Evolutionary conservation across 1,140 invertebrate genomes (phyloP), one percentile per base, ranked within the genome.

Genomic region (Aphidius ervi): DNA sequence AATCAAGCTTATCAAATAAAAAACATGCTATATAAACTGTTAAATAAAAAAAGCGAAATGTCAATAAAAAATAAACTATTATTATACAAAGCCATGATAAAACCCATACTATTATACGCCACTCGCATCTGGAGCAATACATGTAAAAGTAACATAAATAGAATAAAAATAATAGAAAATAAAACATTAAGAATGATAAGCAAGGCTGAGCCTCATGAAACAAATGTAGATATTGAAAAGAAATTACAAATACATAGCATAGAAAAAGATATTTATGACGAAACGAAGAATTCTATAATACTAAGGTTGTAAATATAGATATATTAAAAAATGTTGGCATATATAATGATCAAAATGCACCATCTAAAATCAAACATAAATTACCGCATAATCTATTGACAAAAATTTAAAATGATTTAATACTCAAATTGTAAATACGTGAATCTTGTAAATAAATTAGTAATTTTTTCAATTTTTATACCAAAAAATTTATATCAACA

Each of bases 21-120:
- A 46, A 50, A 52, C 6, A 10, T 56, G 1, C 9, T 66, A 40
- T 60, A 63, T 46, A 31, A 46, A 16, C 16, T 66, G 6, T 61
- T 66, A 4, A 58, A 49, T 37, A 61, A 42, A 43, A 66, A 59
- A 40, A 63, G 62, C n/a, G 31, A 48, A 41, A 20, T 66, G n/a
- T 49, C 40, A 7, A 49, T 40, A 8, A 63, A 65, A 58, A 61
- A 61, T 39, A 62, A 65, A 56, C 7, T 56, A 37, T 48, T 59
- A 45, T 10, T 63, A 31, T 63, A 56, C 39, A 63, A 63, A 49
- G 54, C 54, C 1, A 41, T 54, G 5, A 61, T 61, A 5, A 55
- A 55, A 61, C 59, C 52, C 0, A 37, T 61, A 39, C n/a, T 61
- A 40, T 16, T 55, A 20, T 61, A 61, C 31, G 59, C 59, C 1